Evolutionary conservation across 2,113 vertebrate genomes (phyloP), one percentile per base, ranked within the genome.

Genomic region (Dicrurus megarhynchus): DNA sequence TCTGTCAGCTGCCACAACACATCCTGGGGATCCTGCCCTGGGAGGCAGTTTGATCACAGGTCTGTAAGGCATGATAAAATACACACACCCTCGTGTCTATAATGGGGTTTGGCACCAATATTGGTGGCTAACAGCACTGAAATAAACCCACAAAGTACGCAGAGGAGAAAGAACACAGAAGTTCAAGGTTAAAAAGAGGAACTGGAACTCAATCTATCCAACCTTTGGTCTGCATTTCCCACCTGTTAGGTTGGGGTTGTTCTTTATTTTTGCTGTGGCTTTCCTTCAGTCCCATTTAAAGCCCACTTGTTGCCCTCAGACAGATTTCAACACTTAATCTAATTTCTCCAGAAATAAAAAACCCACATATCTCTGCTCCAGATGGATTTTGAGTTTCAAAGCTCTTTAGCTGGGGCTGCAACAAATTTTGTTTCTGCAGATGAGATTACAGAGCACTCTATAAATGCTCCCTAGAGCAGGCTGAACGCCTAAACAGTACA

Each of bases 11-110:
- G 49, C 17, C 74, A 39, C 50, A 59, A 9, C 42, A 49, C 26
- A 35, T 21, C 41, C 35, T 20, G 28, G 39, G 46, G 6, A 59
- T 55, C n/a, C 47, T 67, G 63, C 10, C 39, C 23, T 0, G 0
- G 3, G 12, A 17, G 13, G 13, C 55, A 69, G 19, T 9, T 47
- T 39, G 44, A 47, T 17, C 37, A 21, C 1, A 65, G 53, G 6
- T 37, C 39, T 67, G 33, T 33, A 42, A 56, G 37, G 39, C 42
- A n/a, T 16, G 23, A 46, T 24, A 32, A 46, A 85, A 64, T 9
- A 52, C 41, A 61, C 9, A 53, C 30, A 33, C 13, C 16, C 3
- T 41, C 4, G 0, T 37, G 55, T 32, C 41, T 86, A 0, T 30
- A 33, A 13, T 9, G 16, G 39, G 23, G 16, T 56, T 94, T 82